These are phyloP conservation scores for Picus viridis DNA, from an alignment of 2,797 vertebrate genomes.

Conservation along the genomic window DNA sequence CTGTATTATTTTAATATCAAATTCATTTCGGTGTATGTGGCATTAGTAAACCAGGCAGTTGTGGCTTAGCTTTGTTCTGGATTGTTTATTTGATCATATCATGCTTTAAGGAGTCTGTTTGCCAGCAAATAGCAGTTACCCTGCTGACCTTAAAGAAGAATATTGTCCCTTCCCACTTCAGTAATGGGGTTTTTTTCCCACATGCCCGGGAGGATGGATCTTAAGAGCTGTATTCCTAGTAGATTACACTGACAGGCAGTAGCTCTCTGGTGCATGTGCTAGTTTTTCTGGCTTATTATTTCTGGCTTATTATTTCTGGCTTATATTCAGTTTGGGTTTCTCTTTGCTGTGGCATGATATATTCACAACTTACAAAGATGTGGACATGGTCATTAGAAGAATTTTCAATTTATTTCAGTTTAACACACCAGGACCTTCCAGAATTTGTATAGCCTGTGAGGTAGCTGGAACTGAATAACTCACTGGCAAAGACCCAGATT, in stretches of 20 bases:
- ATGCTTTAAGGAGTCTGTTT: slow-evolving; percentile 9
- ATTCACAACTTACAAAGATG: not conserved
- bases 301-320: too few relatives aligned
- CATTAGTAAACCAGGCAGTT: not conserved
- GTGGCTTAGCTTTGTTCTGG: not conserved
- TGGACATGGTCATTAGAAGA: not conserved
- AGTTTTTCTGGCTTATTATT: not conserved
- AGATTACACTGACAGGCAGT: not conserved
- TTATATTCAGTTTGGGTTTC: not conserved
- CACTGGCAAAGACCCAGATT: not conserved
- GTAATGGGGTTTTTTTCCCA: slow-evolving; percentile 5
- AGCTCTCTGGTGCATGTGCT: not conserved
- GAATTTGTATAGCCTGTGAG: not conserved
- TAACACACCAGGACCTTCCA: not conserved
- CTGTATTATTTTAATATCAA: not conserved
- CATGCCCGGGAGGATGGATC: not conserved
- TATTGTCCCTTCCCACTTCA: not conserved
- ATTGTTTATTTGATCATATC: slow-evolving; percentile 16
- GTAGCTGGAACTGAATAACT: not conserved
- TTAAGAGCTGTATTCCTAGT: not conserved
- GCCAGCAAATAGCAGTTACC: not conserved
- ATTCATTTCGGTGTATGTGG: not conserved
- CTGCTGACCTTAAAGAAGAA: not conserved
- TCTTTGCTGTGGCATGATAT: not conserved
- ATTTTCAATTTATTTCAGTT: not conserved